These are phyloP conservation scores for Achlya flavicornis DNA, from an alignment of 2,888 invertebrate species.

Conservation along the genomic window DNA sequence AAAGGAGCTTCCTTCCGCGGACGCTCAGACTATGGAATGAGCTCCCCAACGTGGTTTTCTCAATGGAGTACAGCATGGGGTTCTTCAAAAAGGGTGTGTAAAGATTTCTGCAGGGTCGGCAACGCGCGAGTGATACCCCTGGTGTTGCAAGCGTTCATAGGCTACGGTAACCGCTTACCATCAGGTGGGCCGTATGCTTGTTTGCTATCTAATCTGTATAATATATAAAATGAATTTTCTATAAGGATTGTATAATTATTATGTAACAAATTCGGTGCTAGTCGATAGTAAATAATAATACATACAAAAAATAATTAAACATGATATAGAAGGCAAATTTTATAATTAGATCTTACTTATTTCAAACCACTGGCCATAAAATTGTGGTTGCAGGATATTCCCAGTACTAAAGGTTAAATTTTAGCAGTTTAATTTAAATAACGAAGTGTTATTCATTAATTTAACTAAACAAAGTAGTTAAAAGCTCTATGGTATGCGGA, in stretches of 20 bases:
- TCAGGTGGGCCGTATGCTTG: no score
- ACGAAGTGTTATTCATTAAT: neutral
- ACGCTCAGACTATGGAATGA: no score
- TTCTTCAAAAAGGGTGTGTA: no score
- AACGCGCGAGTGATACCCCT: no score
- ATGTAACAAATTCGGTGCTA: neutral
- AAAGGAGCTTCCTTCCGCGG: no score
- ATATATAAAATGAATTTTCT: neutral
- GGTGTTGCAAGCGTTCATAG: no score
- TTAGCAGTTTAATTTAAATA: neutral
- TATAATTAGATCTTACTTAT: neutral
- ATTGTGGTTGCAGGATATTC: neutral
- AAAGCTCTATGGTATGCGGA: no score
- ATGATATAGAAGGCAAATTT: neutral
- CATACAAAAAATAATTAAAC: neutral
- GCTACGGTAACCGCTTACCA: no score
- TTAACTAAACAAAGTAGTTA: neutral
- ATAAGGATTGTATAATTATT: neutral
- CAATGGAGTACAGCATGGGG: no score
- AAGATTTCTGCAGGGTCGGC: no score
- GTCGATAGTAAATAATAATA: neutral
- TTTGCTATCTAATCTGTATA: no score
- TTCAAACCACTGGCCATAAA: neutral
- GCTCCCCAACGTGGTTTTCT: no score
- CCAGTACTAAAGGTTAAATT: neutral